These are phyloP conservation scores for Luscinia luscinia DNA, from an alignment of 2,797 vertebrate genomes.

Conservation along the genomic window DNA sequence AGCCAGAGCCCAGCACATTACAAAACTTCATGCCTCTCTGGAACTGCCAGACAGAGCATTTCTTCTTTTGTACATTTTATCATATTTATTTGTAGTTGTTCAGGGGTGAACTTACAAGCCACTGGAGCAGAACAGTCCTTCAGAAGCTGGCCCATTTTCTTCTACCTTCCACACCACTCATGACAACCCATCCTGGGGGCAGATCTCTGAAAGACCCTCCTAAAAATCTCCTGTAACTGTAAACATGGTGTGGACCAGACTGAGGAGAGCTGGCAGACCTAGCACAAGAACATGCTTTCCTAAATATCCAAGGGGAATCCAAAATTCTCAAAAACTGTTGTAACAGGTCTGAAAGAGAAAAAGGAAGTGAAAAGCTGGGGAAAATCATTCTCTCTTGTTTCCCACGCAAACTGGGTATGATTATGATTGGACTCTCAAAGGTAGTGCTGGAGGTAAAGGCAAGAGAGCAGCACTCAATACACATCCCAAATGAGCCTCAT, in stretches of 20 bases:
- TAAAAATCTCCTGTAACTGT: neutral
- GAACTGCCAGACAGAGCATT: neutral
- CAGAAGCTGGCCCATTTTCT: neutral
- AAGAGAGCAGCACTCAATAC: neutral
- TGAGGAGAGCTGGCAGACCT: neutral
- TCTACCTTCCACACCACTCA: neutral
- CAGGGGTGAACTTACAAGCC: neutral
- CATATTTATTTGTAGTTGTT: neutral
- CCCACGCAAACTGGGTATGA: neutral
- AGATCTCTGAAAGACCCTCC: neutral
- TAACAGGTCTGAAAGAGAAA: neutral
- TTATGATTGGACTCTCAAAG: neutral
- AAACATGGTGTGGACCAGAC: neutral
- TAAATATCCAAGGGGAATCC: neutral
- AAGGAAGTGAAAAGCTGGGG: neutral
- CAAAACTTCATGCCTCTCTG: neutral
- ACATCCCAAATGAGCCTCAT: neutral
- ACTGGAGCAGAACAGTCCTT: neutral
- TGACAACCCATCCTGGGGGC: accelerated
- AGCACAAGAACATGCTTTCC: neutral
- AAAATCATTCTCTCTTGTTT: neutral
- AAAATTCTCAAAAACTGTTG: neutral
- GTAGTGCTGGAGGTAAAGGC: neutral
- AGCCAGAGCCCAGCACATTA: neutral
- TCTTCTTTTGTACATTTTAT: neutral